These are phyloP conservation scores for Drosophila leontia DNA, from an alignment of 1,140 invertebrate genomes.

Conservation along the genomic window DNA sequence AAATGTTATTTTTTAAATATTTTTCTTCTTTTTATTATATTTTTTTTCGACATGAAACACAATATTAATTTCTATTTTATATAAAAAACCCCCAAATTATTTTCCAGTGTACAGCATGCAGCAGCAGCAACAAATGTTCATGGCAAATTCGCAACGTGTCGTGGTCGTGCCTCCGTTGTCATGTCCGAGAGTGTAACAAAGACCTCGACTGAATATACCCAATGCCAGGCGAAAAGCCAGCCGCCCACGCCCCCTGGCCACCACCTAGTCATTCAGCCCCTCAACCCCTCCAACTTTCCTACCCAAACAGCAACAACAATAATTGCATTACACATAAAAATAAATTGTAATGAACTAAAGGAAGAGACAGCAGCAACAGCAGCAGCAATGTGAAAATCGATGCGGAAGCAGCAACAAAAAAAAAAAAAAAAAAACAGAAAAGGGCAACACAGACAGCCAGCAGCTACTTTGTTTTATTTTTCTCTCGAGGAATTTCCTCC, in stretches of 20 bases:
- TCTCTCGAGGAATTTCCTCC: conserved; percentile 39
- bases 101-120: not conserved
- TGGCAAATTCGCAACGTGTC: conserved; percentile 83
- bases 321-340: conserved; percentile 84
- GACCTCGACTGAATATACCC: conserved; percentile 63
- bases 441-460: conserved; percentile 42
- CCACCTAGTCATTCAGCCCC: conserved; percentile 3
- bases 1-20: no score
- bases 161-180: conserved; percentile 80
- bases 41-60: not conserved
- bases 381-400: conserved; percentile 75
- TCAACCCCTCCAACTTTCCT: conserved; percentile 45
- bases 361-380: conserved; percentile 55
- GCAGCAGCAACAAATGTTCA: conserved; percentile 63
- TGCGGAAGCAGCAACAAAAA: conserved; percentile 73
- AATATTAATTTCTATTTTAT: not conserved
- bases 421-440: conserved; percentile 41
- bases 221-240: conserved; percentile 15
- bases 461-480: conserved; percentile 58
- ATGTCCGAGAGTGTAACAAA: conserved; percentile 83
- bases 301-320: conserved; percentile 60
- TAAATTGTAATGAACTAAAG: conserved; percentile 82
- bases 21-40: no score
- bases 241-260: not conserved
- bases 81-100: not conserved